phyloP scores from a whole-genome alignment of 2,888 invertebrate species.

The Opisthograptis luteolata region DNA sequence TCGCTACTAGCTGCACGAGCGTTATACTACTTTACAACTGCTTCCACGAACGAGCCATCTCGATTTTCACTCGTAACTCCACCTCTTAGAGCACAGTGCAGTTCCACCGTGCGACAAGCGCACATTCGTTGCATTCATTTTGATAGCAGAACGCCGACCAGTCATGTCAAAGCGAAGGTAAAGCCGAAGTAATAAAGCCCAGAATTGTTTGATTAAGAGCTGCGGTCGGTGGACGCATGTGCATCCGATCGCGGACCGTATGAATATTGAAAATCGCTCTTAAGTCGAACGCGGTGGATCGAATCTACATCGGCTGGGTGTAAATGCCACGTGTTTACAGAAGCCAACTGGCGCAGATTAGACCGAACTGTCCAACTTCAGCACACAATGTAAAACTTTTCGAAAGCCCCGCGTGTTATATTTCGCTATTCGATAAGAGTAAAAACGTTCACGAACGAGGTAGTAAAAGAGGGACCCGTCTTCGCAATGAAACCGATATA shows the following conservation, averaged over 20 bases:
- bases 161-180: conserved; percentile 56
- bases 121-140: conserved; percentile 59
- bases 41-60: conserved; percentile 25
- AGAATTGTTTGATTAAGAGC: conserved; percentile 52
- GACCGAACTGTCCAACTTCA: conserved; percentile 58
- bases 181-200: conserved; percentile 58
- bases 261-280: conserved; percentile 79
- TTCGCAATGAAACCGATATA: conserved; percentile 43
- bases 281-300: conserved; percentile 67
- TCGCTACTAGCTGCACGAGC: conserved; percentile 57
- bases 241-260: conserved; percentile 67
- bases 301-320: conserved; percentile 61
- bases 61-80: conserved; percentile 23
- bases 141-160: conserved; percentile 45
- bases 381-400: conserved; percentile 70
- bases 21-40: conserved; percentile 54
- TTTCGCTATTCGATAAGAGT: conserved; percentile 25
- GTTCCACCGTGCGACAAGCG: conserved; percentile 28
- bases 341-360: conserved; percentile 68
- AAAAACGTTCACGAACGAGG: conserved; percentile 26
- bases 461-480: conserved; percentile 27
- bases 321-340: conserved; percentile 76
- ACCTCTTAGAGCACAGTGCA: conserved; percentile 20
- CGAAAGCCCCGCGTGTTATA: conserved; percentile 35
- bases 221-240: conserved; percentile 61